Evolutionary conservation across 2,888 invertebrate species (phyloP).

Genomic region (Drosophila prostipennis): DNA sequence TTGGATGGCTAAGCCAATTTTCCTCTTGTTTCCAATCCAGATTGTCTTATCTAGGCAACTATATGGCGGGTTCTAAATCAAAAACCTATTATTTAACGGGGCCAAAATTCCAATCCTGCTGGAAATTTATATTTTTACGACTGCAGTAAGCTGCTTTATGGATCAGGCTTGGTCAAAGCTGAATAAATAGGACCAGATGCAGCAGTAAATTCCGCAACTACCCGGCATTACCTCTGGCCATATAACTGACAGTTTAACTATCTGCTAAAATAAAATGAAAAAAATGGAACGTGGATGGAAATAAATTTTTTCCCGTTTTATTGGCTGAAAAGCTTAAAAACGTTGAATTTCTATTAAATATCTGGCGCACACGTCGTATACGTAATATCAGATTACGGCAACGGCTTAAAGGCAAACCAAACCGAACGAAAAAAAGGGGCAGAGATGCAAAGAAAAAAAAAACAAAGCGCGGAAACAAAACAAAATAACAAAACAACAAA

Average conservation of each 20-base stretch:
- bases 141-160: conserved; percentile 46
- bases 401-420: conserved; percentile 67
- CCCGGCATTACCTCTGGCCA: conserved; percentile 10
- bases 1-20: conserved; percentile 1
- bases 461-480: conserved; percentile 47
- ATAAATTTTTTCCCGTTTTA: conserved; percentile 56
- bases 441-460: conserved; percentile 14
- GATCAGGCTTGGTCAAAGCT: conserved; percentile 17
- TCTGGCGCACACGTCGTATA: conserved; percentile 72
- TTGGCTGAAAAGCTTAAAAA: conserved; percentile 70
- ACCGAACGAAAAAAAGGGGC: conserved; percentile 33
- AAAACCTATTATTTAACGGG: conserved; percentile 42
- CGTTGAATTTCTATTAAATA: conserved; percentile 76
- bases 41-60: conserved; percentile 10
- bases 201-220: conserved; percentile 20
- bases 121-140: conserved; percentile 45
- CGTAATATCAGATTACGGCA: conserved; percentile 76
- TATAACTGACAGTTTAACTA: conserved; percentile 63
- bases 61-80: conserved; percentile 46
- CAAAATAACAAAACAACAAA: conserved; percentile 73
- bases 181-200: conserved; percentile 49
- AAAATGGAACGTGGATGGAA: conserved; percentile 32
- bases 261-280: conserved; percentile 42
- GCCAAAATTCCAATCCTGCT: conserved; percentile 1
- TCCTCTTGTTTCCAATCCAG: conserved; percentile 1